phyloP scores from a whole-genome alignment of 2,113 vertebrate genomes.

The Vanacampus margaritifer region DNA sequence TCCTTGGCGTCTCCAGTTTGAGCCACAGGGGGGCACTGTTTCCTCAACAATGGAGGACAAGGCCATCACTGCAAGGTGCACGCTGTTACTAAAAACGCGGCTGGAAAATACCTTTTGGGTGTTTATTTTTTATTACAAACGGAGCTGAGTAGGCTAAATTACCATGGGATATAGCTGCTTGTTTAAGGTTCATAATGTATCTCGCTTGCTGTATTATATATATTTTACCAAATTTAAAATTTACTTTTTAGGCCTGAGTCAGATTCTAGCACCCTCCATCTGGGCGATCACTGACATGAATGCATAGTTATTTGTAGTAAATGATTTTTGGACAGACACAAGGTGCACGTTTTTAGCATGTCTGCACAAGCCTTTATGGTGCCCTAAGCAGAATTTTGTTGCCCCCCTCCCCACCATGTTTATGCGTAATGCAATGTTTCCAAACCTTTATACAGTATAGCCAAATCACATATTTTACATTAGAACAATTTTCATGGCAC shows the following conservation, averaged over 20 bases:
- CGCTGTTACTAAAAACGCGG: constrained; percentile 27
- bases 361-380: too few relatives aligned
- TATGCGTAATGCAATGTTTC: too few relatives aligned
- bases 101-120: constrained; percentile 47
- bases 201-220: neutral
- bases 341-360: too few relatives aligned
- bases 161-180: constrained; percentile 8
- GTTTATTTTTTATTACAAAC: constrained; percentile 35
- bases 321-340: neutral
- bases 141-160: constrained; percentile 31
- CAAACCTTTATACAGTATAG: too few relatives aligned
- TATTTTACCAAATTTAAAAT: neutral
- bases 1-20: neutral
- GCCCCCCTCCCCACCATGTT: too few relatives aligned
- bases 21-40: constrained; percentile 63
- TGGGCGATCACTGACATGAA: neutral
- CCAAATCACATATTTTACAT: too few relatives aligned
- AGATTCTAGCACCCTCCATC: neutral
- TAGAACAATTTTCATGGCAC: too few relatives aligned
- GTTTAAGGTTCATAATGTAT: neutral
- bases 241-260: too few relatives aligned
- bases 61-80: constrained; percentile 19
- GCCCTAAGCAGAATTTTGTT: too few relatives aligned
- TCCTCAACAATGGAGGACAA: constrained; percentile 46
- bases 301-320: neutral